Evolutionary conservation across 2,113 vertebrate species (phyloP).

Genomic region (Seriola rivoliana): DNA sequence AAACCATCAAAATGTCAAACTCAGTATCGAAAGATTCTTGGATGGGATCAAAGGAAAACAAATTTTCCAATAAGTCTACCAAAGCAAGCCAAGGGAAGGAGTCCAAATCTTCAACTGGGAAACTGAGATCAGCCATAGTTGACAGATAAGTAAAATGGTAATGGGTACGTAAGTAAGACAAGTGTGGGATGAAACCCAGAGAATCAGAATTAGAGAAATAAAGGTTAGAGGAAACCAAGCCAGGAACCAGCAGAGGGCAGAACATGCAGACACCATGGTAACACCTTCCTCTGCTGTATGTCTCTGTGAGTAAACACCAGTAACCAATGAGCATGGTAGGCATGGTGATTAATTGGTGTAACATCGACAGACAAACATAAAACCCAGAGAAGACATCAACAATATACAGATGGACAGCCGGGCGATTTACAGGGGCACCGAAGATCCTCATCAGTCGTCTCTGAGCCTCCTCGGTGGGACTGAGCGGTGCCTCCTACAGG

Average conservation of each 20-base stretch:
- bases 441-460: constrained; percentile 95
- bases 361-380: not conserved
- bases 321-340: constrained; percentile 13
- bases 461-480: constrained; percentile 90
- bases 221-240: no score
- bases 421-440: constrained; percentile 88
- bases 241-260: not conserved
- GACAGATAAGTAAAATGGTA: no score
- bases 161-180: no score
- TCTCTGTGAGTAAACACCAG: constrained; percentile 4
- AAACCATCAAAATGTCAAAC: no score
- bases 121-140: no score
- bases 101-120: no score
- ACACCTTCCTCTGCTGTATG: not conserved
- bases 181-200: no score
- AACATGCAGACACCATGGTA: not conserved
- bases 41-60: no score
- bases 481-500: constrained; percentile 88
- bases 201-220: no score
- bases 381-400: constrained; percentile 19
- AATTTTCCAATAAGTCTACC: no score
- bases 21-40: no score
- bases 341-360: not conserved
- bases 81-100: no score
- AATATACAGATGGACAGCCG: constrained; percentile 12